Conservation (phyloP, 2,888 invertebrate genomes). For the Mermis nigrescens region DNA sequence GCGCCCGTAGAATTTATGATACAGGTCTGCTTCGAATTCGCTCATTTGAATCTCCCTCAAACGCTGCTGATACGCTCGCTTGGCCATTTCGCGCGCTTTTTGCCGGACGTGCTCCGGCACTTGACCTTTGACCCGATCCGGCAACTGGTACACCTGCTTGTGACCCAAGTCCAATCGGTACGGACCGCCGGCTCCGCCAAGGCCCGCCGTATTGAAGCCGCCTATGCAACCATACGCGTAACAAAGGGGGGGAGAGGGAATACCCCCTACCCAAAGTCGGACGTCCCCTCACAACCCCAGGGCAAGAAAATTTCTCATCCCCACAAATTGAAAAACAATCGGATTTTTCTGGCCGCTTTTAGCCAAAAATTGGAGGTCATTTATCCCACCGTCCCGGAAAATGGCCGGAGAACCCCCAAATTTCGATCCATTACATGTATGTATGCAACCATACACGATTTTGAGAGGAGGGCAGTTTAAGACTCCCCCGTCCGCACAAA, state of each 20-base stretch:
- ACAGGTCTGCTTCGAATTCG: conserved; percentile 68
- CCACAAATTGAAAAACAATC: conserved; percentile 2
- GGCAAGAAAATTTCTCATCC: conserved; percentile 4
- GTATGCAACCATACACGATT: too few relatives aligned
- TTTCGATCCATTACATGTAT: too few relatives aligned
- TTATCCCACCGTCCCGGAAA: too few relatives aligned
- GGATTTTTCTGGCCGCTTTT: too few relatives aligned
- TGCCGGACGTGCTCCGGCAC: conserved; percentile 62
- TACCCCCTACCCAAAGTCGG: too few relatives aligned
- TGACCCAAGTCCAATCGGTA: conserved; percentile 82
- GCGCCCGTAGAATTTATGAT: conserved; percentile 57
- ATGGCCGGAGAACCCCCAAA: too few relatives aligned
- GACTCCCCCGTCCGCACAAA: too few relatives aligned
- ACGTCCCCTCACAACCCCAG: background rate
- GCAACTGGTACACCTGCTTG: conserved; percentile 58
- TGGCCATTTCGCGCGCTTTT: conserved; percentile 80
- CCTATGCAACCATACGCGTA: too few relatives aligned
- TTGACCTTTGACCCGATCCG: conserved; percentile 68
- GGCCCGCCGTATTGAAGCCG: conserved; percentile 67
- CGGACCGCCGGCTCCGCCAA: conserved; percentile 88
- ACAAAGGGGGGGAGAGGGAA: background rate
- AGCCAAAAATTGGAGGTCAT: too few relatives aligned
- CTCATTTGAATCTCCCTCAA: conserved; percentile 70
- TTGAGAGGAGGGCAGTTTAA: too few relatives aligned
- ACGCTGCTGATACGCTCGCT: conserved; percentile 39